Evolutionary conservation across 2,797 vertebrate species (phyloP), one percentile per base, ranked within the genome.

Genomic region (Lerista edwardsae): DNA sequence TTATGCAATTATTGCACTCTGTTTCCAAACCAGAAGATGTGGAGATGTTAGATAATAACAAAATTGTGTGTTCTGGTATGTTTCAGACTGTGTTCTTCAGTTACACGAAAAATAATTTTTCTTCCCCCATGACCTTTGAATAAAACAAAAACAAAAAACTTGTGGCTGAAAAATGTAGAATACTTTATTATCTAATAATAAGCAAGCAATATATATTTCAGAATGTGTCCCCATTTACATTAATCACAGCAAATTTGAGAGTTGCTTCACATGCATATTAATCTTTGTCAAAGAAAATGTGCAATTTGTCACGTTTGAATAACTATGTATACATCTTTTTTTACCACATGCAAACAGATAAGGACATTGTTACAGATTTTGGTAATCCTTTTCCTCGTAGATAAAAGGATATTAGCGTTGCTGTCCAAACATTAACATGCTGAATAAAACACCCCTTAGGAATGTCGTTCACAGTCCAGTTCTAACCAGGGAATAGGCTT

Each of bases 211-310:
- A 75, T 36, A 59, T 55, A 57, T 51, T 75, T 3, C 47, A 57
- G n/a, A 17, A 29, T 34, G 17, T 55, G 19, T 57, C 9, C 19
- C 21, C 51, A 75, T 57, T 75, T 31, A 12, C 31, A 75, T 34
- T 57, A 75, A 75, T 57, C 31, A 34, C 31, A 55, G 23, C 25
- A 72, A 72, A 72, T 23, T 12, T 39, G 36, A 71, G n/a, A 31
- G 17, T 57, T 57, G 9, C 21, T 84, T 74, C 44, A 57, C 25
- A 19, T 55, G 69, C 59, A 79, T 34, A 79, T 84, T 74, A 80
- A 57, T 59, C 47, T 41, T 21, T 10, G 21, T 34, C 29, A 44
- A 12, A 64, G 25, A 72, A 29, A 44, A 4, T 14, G 25, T 72
- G 61, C 51, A 78, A 39, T n/a, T 31, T 41, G 29, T 74, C 57